Evolutionary conservation across 2,797 vertebrate species (phyloP), one percentile per base, ranked within the genome.

Genomic region (Perodicticus potto): DNA sequence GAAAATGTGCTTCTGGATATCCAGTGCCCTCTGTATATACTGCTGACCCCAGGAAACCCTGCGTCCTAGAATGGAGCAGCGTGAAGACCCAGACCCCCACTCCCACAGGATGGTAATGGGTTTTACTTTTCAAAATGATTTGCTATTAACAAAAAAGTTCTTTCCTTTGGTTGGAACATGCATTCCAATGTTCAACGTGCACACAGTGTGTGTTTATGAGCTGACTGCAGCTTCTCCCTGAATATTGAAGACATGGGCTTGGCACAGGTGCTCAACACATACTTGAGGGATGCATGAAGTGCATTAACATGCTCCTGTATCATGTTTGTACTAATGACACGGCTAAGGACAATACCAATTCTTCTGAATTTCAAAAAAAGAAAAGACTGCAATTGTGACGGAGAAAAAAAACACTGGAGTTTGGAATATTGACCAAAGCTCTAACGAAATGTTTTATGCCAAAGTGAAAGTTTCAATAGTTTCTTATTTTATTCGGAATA

Each of bases 401-500:
- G 12, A 22, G 67, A 53, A 34, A 20, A 61, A 73, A 70, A 25
- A 32, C 27, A 70, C 12, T 6, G n/a, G 13, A 53, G 61, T 61
- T 55, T 86, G 55, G 80, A 32, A 27, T 59, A 32, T 70, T 91
- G 34, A 32, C 63, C 53, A 86, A 63, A 74, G n/a, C 53, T 55
- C 40, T 37, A 70, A n/a, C n/a, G n/a, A 67, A 67, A 25, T 45
- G 65, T 49, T 94, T 91, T 22, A 67, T 37, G 73, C 17, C 32
- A 16, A 69, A 83, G 83, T 16, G 80, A 93, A 86, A 73, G 45
- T 80, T 90, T 34, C 93, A 49, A 17, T 7, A 49, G 37, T 23
- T 83, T 89, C 13, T 32, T 88, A 57, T 82, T 91, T 92, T 74
- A 40, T 23, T 49, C 91, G 88, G 49, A 89, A 67, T 29, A 16